Percentiles rank a stretch among this genome's conserved stretches.
Conservation (phyloP, 2,888 invertebrate genomes). For the Torymus texanus region DNA sequence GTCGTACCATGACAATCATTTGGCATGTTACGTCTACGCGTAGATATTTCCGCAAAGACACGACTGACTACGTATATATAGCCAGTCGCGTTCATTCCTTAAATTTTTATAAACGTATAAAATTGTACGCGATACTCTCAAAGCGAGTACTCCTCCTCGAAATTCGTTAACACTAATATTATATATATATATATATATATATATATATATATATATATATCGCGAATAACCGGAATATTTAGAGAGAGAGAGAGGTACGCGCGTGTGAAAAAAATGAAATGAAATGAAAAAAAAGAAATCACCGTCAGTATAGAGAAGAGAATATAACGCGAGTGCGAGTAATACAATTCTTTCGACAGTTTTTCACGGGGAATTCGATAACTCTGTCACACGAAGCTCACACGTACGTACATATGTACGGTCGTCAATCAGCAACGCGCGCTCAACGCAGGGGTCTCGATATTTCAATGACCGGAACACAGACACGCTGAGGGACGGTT, state of each 20-base stretch:
- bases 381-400: conserved; percentile 31
- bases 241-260: background rate
- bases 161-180: no score
- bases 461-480: conserved; percentile 37
- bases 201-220: no score
- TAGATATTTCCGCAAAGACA: no score
- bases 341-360: conserved; percentile 46
- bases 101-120: no score
- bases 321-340: background rate
- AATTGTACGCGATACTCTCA: no score
- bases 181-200: no score
- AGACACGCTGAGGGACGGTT: background rate
- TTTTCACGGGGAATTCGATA: conserved; percentile 32
- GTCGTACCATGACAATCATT: no score
- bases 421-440: conserved; percentile 43
- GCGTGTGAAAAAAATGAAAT: background rate
- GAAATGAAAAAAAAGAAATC: conserved; percentile 18
- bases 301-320: conserved; percentile 14
- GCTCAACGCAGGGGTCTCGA: conserved; percentile 40
- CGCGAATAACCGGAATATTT: conserved; percentile 12
- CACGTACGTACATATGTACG: no score
- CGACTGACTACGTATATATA: background rate
- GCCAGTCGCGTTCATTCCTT: background rate
- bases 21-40: no score
- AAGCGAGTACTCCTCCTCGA: no score